phyloP scores from a whole-genome alignment of 2,888 invertebrate genomes.

The Tinea semifulvella region DNA sequence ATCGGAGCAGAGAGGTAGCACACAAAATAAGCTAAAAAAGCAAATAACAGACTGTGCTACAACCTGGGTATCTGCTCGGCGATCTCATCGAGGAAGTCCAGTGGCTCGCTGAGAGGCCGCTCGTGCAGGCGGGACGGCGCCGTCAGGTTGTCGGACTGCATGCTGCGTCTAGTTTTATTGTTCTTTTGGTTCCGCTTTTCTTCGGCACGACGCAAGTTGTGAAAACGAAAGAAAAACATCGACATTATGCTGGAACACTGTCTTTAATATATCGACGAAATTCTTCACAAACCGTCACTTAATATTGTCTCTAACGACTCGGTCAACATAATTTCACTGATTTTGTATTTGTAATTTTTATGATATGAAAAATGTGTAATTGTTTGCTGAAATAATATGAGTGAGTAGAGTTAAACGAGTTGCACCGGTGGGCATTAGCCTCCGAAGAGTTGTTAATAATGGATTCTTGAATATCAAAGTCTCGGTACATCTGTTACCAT shows the following conservation, averaged over 20 bases:
- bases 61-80: conserved; percentile 94
- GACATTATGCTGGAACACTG: conserved; percentile 72
- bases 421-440: conserved; percentile 5
- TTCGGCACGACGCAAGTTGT: conserved; percentile 88
- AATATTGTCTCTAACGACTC: not conserved
- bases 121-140: conserved; percentile 87
- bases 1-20: not conserved
- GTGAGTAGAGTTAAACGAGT: conserved; percentile 11
- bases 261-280: not conserved
- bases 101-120: conserved; percentile 82
- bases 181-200: conserved; percentile 55
- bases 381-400: conserved; percentile 3
- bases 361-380: not conserved
- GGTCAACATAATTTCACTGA: conserved; percentile 3
- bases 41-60: conserved; percentile 3
- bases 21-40: conserved; percentile 7
- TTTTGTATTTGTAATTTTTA: conserved; percentile 1
- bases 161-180: conserved; percentile 33
- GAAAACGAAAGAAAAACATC: conserved; percentile 95
- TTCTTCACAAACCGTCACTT: not conserved
- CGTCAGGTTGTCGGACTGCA: conserved; percentile 68
- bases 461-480: conserved; percentile 26
- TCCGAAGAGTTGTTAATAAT: conserved; percentile 28
- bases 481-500: conserved; percentile 12
- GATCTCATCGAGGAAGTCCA: conserved; percentile 91